Conservation (phyloP, 2,113 vertebrate genomes). For the Nothoprocta perdicaria region DNA sequence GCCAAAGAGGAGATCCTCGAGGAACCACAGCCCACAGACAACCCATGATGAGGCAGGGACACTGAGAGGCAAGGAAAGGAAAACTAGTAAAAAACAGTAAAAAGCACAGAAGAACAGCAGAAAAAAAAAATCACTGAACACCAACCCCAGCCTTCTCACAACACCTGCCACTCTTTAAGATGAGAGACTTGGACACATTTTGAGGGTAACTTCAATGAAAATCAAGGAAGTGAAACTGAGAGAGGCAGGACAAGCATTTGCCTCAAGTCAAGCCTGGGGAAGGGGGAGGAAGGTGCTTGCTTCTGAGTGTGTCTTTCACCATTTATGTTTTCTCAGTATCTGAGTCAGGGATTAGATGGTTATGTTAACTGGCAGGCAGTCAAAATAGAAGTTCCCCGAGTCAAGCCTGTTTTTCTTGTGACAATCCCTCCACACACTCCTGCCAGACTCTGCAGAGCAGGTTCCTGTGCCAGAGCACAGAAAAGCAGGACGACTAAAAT, state of each 20-base stretch:
- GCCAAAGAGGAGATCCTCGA: neutral
- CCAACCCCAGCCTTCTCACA: neutral
- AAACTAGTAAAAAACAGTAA: neutral
- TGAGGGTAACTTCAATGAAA: neutral
- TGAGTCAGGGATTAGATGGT: neutral
- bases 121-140: neutral
- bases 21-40: rapidly evolving
- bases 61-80: neutral
- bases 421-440: neutral
- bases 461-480: neutral
- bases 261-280: neutral
- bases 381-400: neutral
- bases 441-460: neutral
- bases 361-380: neutral
- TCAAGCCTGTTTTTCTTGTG: neutral
- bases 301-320: neutral
- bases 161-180: no score
- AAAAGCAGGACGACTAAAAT: neutral
- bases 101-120: neutral
- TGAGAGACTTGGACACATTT: neutral
- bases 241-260: no score
- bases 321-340: neutral
- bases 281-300: neutral
- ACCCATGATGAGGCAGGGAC: neutral
- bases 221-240: neutral